Conservation (phyloP, 2,888 invertebrate genomes). For the Altica lythri region DNA sequence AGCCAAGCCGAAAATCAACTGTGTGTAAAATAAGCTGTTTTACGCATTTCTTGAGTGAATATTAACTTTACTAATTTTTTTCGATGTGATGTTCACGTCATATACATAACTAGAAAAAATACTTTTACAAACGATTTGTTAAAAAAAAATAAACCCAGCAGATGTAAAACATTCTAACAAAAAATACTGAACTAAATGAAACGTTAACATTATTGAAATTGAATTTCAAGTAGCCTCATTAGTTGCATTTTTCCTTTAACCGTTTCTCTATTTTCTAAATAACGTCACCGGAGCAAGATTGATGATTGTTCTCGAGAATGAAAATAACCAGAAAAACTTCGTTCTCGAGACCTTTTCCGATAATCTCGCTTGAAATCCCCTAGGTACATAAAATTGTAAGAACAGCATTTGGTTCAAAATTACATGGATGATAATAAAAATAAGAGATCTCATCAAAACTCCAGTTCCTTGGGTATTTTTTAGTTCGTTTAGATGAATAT, state of each 20-base stretch:
- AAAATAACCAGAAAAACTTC: constrained; percentile 22
- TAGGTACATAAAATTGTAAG: constrained; percentile 15
- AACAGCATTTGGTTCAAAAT: constrained; percentile 12
- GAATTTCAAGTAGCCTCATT: constrained; percentile 23
- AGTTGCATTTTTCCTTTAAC: constrained; percentile 19
- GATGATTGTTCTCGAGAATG: constrained; percentile 27
- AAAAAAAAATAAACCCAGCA: no score
- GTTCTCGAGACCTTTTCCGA: constrained; percentile 19
- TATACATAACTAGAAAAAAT: no score
- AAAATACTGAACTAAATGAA: constrained; percentile 7
- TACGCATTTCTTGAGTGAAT: no score
- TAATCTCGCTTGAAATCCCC: constrained; percentile 23
- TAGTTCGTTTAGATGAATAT: no score
- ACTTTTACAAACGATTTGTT: no score
- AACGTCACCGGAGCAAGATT: constrained; percentile 24
- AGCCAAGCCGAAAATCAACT: no score
- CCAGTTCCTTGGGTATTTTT: no score
- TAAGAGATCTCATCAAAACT: constrained; percentile 4
- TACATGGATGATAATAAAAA: constrained; percentile 15
- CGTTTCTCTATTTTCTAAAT: constrained; percentile 24
- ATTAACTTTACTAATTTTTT: no score
- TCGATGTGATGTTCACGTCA: no score
- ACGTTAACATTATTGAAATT: constrained; percentile 14
- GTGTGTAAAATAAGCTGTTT: no score
- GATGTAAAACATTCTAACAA: background rate